phyloP scores from a whole-genome alignment of 1,140 invertebrate species.

The Lanistes nyassanus region DNA sequence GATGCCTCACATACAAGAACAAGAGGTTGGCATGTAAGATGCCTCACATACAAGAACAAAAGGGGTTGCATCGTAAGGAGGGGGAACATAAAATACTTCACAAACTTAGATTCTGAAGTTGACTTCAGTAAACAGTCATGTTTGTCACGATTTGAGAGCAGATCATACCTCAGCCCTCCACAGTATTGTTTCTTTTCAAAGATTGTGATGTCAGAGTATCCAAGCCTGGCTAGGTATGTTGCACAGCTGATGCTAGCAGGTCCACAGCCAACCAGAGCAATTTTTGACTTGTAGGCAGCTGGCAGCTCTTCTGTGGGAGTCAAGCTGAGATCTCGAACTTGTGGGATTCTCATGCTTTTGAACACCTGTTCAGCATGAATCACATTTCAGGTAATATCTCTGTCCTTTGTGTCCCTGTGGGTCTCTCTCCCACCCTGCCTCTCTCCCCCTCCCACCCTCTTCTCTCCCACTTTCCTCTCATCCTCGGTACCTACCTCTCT shows the following conservation, averaged over 20 bases:
- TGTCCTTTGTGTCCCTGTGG: too few species aligned
- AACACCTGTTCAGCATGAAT: conserved; percentile 76
- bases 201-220: conserved; percentile 90
- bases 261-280: conserved; percentile 92
- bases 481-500: background rate
- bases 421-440: too few species aligned
- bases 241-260: conserved; percentile 97
- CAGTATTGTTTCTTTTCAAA: conserved; percentile 90
- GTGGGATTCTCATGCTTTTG: conserved; percentile 91
- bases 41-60: too few species aligned
- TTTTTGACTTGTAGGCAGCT: conserved; percentile 77
- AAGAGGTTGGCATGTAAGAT: too few species aligned
- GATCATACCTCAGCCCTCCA: conserved; percentile 84
- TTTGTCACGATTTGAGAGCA: too few species aligned
- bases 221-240: conserved; percentile 91
- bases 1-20: too few species aligned
- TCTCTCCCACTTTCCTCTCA: background rate
- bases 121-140: too few species aligned
- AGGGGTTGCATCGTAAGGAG: too few species aligned
- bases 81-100: too few species aligned
- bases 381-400: too few species aligned
- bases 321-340: conserved; percentile 80
- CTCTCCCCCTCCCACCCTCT: background rate
- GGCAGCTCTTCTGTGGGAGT: conserved; percentile 66
- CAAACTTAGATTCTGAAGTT: too few species aligned